Evolutionary conservation across 2,888 invertebrate species (phyloP).

Genomic region (Coecobrya sp.): DNA sequence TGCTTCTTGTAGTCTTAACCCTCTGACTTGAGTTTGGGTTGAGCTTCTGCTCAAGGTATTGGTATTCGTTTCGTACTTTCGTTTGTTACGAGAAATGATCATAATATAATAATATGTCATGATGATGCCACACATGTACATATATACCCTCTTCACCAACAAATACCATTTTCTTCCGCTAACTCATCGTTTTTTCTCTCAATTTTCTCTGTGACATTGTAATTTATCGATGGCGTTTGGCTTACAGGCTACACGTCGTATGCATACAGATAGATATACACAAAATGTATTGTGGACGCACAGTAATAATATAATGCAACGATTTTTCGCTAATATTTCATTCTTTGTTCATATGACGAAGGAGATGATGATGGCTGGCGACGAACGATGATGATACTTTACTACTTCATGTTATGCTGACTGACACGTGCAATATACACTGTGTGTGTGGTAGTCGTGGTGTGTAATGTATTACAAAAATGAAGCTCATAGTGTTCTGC

Average conservation of each 20-base stretch:
- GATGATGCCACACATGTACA: slow-evolving; percentile 35
- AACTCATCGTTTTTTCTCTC: slow-evolving; percentile 35
- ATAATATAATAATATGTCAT: slow-evolving; percentile 56
- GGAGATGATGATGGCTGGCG: background rate
- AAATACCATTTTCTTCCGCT: slow-evolving; percentile 33
- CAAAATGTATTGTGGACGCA: background rate
- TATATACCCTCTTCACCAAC: background rate
- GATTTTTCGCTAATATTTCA: slow-evolving; percentile 45
- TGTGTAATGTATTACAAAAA: background rate
- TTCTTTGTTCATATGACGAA: slow-evolving; percentile 14
- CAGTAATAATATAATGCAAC: slow-evolving; percentile 39
- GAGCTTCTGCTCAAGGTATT: slow-evolving; percentile 2
- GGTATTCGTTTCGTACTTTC: slow-evolving; percentile 26
- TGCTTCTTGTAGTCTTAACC: slow-evolving; percentile 45
- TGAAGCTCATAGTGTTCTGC: background rate
- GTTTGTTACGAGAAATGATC: slow-evolving; percentile 39
- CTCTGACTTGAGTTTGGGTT: slow-evolving; percentile 47
- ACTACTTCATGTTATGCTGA: background rate
- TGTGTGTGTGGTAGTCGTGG: background rate
- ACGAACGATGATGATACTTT: background rate
- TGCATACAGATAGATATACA: background rate
- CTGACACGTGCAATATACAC: background rate
- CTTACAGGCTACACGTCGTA: background rate
- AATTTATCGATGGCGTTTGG: slow-evolving; percentile 63
- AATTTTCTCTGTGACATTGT: slow-evolving; percentile 66